Evolutionary conservation across 2,113 vertebrate species (phyloP), one percentile per base, ranked within the genome.

Genomic region (Vombatus ursinus): DNA sequence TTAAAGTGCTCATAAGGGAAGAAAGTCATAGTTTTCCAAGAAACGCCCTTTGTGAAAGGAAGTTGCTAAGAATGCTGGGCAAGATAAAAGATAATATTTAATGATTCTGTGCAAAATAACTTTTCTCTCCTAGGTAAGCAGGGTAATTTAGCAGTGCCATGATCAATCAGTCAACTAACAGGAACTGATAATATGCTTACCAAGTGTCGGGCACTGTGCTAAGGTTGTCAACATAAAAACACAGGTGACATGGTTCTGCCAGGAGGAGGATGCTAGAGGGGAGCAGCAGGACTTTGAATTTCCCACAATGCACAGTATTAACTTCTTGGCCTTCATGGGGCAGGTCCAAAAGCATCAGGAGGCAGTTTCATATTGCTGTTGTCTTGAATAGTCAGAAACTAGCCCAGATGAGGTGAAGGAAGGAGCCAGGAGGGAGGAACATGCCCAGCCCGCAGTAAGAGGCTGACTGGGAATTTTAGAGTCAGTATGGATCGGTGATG

Each of bases 71-170:
- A 89, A 44, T 47, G 16, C 50, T 92, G 93, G 50, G 22, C 49
- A 94, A 50, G 22, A 48, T 95, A 94, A 51, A 92, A 12, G 51
- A 31, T 91, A 90, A 94, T 93, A 96, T 94, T 77, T 25, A 94
- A 50, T 52, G 94, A 52, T 91, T 90, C 47, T 90, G 92, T 94
- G 91, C 16, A 92, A 96, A 93, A 52, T 93, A 61, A 92, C 2
- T 28, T 84, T 90, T 89, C 90, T 50, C 89, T 91, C 94, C 25
- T 89, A 95, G 68, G 54, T 89, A 91, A 96, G 68, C 4, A 94
- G n/a, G 53, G 61, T 11, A 47, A 47, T 68, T 68, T 19, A 68
- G 31, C 3, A 68, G 61, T 68, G 1, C 8, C 92, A 37, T 22
- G 90, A 77, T 89, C 26, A 89, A 68, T 48, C 89, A 28, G 94